Percentiles rank a stretch among this genome's conserved stretches.
Conservation (phyloP, 2,888 invertebrate genomes). For the Cistogaster globosa region DNA sequence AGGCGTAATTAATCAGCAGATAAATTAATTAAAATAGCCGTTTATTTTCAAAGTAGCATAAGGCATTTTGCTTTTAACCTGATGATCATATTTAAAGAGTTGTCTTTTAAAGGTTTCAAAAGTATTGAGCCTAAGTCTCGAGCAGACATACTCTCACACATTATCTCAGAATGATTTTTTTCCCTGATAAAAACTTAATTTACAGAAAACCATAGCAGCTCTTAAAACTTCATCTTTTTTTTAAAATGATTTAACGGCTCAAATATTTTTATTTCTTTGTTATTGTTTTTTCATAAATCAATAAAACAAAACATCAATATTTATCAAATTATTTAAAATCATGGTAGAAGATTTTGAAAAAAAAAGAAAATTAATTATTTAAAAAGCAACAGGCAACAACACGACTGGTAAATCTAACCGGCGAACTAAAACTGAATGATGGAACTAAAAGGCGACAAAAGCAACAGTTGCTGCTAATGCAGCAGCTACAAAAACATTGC, state of each 20-base stretch:
- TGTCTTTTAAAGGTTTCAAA: too few species aligned
- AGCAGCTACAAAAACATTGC: conserved; percentile 44
- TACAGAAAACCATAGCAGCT: too few species aligned
- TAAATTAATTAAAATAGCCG: conserved; percentile 39
- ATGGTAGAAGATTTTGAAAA: neutral
- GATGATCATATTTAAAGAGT: too few species aligned
- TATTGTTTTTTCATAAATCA: neutral
- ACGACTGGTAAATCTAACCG: conserved; percentile 68
- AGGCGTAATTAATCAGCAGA: conserved; percentile 7
- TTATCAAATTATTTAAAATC: conserved; percentile 38
- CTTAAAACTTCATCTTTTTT: too few species aligned
- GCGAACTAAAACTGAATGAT: conserved; percentile 64
- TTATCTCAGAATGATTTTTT: too few species aligned
- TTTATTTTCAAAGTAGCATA: too few species aligned
- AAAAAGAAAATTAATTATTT: conserved; percentile 30
- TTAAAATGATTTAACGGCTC: too few species aligned
- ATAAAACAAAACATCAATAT: conserved; percentile 43
- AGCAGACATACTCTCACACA: too few species aligned
- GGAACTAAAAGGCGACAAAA: conserved; percentile 45
- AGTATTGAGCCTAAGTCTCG: too few species aligned
- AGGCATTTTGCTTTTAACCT: too few species aligned
- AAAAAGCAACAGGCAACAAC: conserved; percentile 32
- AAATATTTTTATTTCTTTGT: conserved; percentile 20
- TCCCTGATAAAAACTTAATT: too few species aligned
- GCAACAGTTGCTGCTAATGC: conserved; percentile 44